These are phyloP conservation scores for Muntiacus reevesi DNA, from an alignment of 2,113 vertebrate species.

Conservation along the genomic window DNA sequence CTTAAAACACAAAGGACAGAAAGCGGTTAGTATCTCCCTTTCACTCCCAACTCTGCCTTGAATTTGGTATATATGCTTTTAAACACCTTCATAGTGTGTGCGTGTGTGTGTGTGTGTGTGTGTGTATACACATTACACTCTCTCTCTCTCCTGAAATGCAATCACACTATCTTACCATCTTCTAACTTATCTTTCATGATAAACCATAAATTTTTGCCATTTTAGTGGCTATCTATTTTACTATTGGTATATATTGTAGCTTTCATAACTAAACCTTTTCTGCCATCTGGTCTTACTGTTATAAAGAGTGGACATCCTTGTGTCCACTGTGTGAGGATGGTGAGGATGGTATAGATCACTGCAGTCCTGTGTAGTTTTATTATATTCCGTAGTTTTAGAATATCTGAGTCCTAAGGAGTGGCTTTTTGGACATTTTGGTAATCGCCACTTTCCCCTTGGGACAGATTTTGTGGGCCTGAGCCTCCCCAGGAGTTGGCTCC, in stretches of 20 bases:
- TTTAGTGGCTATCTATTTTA: neutral
- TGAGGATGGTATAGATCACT: neutral
- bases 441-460: neutral
- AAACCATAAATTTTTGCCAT: neutral
- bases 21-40: neutral
- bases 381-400: neutral
- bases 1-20: neutral
- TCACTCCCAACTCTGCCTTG: neutral
- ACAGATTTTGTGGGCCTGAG: neutral
- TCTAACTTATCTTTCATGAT: neutral
- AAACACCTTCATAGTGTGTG: neutral
- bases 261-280: neutral
- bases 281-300: neutral
- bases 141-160: neutral
- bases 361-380: neutral
- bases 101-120: accelerated
- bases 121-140: neutral
- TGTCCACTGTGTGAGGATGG: neutral
- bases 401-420: neutral
- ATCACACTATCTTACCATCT: neutral
- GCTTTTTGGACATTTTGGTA: neutral
- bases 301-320: neutral
- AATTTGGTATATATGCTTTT: neutral
- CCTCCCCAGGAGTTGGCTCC: neutral
- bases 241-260: neutral